A percentile compares a stretch with the other conserved stretches of the same genome.
These are phyloP conservation scores for Pristionchus maxplancki DNA, from an alignment of 2,888 invertebrate species.

Conservation along the genomic window DNA sequence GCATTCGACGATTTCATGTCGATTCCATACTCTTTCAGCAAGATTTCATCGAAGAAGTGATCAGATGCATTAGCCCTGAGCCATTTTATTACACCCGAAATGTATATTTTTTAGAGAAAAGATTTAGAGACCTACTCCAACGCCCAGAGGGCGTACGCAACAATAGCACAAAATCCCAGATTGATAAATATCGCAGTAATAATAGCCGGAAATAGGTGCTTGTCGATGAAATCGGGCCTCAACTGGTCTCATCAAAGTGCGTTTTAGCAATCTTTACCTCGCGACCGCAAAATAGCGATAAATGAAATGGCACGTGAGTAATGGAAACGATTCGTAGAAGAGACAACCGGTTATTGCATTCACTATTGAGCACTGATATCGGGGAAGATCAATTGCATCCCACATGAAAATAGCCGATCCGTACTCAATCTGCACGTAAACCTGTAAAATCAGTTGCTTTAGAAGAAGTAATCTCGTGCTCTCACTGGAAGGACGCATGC, in stretches of 20 bases:
- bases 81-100: no score
- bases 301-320: no score
- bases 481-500: not conserved
- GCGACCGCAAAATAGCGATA: not conserved
- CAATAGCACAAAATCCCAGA: not conserved
- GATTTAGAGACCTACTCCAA: not conserved
- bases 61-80: no score
- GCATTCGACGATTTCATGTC: no score
- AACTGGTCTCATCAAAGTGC: no score
- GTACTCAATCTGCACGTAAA: not conserved
- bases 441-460: no score
- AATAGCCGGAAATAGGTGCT: not conserved
- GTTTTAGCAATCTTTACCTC: not conserved
- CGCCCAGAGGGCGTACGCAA: not conserved
- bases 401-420: not conserved
- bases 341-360: not conserved
- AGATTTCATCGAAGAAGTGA: no score
- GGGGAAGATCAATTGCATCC: not conserved
- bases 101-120: not conserved
- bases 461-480: no score
- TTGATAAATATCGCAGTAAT: not conserved
- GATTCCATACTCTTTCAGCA: no score
- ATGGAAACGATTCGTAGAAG: not conserved
- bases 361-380: not conserved
- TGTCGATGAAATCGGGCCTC: not conserved